These are phyloP conservation scores for Amyelois transitella DNA, from an alignment of 1,140 invertebrate species.

Conservation along the genomic window DNA sequence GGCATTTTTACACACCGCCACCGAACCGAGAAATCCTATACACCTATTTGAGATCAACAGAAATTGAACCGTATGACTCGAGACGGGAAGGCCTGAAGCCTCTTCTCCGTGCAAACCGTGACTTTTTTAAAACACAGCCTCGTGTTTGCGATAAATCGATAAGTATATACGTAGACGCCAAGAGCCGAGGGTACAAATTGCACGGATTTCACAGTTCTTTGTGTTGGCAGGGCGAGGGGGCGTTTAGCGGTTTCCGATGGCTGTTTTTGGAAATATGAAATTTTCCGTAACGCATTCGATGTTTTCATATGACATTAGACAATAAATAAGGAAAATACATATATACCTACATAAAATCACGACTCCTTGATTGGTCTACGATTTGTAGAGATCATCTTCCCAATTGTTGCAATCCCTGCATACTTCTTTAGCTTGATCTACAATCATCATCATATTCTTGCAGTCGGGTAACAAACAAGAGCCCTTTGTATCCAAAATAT, in stretches of 20 bases:
- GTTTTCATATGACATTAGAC: background rate
- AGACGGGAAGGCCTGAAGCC: conserved; percentile 18
- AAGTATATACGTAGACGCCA: conserved; percentile 60
- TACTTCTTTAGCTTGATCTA: too few species aligned
- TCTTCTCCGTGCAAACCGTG: conserved; percentile 13
- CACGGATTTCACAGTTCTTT: conserved; percentile 67
- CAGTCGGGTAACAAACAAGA: too few species aligned
- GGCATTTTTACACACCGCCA: conserved; percentile 60
- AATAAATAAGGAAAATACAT: too few species aligned
- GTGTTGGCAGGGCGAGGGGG: conserved; percentile 42
- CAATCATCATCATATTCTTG: too few species aligned
- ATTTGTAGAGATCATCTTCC: too few species aligned
- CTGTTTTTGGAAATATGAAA: conserved; percentile 59
- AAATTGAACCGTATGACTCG: conserved; percentile 28
- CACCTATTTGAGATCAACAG: conserved; percentile 18
- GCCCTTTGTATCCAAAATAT: too few species aligned
- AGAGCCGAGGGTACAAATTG: conserved; percentile 66
- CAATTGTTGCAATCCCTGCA: too few species aligned
- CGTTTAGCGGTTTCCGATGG: conserved; percentile 49
- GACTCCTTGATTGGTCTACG: too few species aligned
- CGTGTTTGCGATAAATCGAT: conserved; percentile 68
- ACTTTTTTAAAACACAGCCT: conserved; percentile 56
- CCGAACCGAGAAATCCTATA: conserved; percentile 46
- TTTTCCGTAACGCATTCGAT: conserved; percentile 13
- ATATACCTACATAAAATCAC: too few species aligned